Percentiles rank a stretch among this genome's conserved stretches.
These are phyloP conservation scores for Porphyrio hochstetteri DNA, from an alignment of 2,113 vertebrate genomes.

Conservation along the genomic window DNA sequence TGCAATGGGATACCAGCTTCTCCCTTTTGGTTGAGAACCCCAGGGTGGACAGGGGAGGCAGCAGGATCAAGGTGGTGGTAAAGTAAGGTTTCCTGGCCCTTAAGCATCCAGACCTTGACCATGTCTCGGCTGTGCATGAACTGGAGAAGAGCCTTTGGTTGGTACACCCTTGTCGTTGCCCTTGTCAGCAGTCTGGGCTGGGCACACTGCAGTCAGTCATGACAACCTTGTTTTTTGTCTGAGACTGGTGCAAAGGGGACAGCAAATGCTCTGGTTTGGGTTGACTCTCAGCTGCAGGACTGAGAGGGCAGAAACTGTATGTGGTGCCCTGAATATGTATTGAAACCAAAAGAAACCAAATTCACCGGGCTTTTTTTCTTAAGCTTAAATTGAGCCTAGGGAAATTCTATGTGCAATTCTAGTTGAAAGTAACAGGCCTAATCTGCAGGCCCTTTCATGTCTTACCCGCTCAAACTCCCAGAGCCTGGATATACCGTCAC, in stretches of 20 bases:
- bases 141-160: background rate
- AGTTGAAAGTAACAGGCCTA: background rate
- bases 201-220: accelerated
- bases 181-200: background rate
- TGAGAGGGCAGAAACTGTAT: background rate
- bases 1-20: background rate
- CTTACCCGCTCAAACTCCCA: background rate
- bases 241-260: background rate
- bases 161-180: background rate
- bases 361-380: background rate
- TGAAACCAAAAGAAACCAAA: background rate
- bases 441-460: background rate
- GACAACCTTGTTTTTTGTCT: background rate
- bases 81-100: background rate
- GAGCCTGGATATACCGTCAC: background rate
- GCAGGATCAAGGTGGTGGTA: background rate
- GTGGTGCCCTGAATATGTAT: background rate
- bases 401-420: background rate
- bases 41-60: background rate
- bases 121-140: background rate
- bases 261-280: background rate
- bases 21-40: background rate
- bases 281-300: background rate
- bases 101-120: background rate
- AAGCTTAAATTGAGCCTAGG: background rate